Base-by-base conservation (phyloP, 2,797 vertebrate species). In the Alosa sapidissima region DNA sequence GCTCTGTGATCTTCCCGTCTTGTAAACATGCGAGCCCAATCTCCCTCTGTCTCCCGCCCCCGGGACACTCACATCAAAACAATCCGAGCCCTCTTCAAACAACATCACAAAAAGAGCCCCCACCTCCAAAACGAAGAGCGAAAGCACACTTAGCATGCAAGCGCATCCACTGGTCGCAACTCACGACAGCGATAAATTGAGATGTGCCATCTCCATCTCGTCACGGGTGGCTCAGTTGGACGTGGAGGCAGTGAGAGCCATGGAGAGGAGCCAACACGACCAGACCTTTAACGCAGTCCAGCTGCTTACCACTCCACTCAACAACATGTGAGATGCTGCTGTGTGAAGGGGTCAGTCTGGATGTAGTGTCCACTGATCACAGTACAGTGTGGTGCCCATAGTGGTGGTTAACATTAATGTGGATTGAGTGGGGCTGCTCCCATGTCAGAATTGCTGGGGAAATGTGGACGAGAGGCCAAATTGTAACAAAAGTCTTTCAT, bases 31-130 rank as follows among this genome's bases (percentile, higher is more conserved):
- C 75, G n/a, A 82, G 82, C 83, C 82, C 21, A 36, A 36, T 54
- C 85, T 84, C 49, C 13, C 21, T 2, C 2, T 41, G 47, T 78
- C 33, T 86, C 82, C 16, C 72, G 16, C 88, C 68, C 60, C 36
- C 84, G 83, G 81, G 88, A 82, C 60, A n/a, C 48, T 68, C 65
- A 89, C 83, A 87, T 83, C 87, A 85, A 89, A 87, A 88, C 87
- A 86, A 83, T 81, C 86, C 83, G 60, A 55, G 85, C 75, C 83
- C 88, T 90, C 83, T 89, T 88, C 81, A 84, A 47, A 78, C 81
- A 82, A 78, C 81, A 82, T 87, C 81, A 75, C 65, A 49, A 85
- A 86, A 7, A 78, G 41, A 45, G 4, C 5, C 72, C 68, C 24
- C 65, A 72, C 65, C 72, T 78, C 41, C 41, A 78, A 16, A 78